Evolutionary conservation across 2,888 invertebrate genomes (phyloP), one percentile per base, ranked within the genome.

Genomic region (Eupithecia pulchellata): DNA sequence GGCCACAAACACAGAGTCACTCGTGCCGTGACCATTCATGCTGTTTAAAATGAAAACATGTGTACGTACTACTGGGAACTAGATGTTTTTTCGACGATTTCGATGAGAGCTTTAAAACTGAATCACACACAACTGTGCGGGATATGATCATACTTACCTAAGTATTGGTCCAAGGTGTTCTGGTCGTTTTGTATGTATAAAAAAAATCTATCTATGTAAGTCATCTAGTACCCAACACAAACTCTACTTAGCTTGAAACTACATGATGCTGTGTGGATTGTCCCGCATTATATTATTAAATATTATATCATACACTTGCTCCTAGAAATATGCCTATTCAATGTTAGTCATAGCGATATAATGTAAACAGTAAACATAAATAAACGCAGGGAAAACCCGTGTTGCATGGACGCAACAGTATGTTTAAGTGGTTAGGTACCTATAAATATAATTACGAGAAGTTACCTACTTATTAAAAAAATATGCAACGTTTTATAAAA

Each of bases 1-100:
- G 81, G 78, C 79, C 77, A 80, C 80, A 76, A 81, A 84, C 76
- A 80, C 77, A 74, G 61, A 66, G 69, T 65, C 69, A 71, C 70
- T 65, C 30, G 69, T 66, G 66, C 64, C 30, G 69, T 66, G 66
- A 69, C 67, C 58, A 73, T 67, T 70, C 64, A 67, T 47, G 62
- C 61, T 52, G 67, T 68, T 66, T 73, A 60, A 62, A 69, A 71
- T 75, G 32, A 73, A 69, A 73, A 68, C 67, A 66, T 65, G 60
- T 73, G 67, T 68, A 27, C 27, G 8, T 61, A 9, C 25, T 25
- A 32, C 55, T 68, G 32, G 27, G 63, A 63, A 62, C 66, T 62
- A 58, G 25, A 57, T 20, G 14, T 39, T 32, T 42, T 57, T 67
- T 58, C 25, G 39, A 42, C 17, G 39, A 47, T 64, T 58, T 42